Base-by-base conservation (phyloP, 1,140 invertebrate genomes). In the Chironomus tepperi region DNA sequence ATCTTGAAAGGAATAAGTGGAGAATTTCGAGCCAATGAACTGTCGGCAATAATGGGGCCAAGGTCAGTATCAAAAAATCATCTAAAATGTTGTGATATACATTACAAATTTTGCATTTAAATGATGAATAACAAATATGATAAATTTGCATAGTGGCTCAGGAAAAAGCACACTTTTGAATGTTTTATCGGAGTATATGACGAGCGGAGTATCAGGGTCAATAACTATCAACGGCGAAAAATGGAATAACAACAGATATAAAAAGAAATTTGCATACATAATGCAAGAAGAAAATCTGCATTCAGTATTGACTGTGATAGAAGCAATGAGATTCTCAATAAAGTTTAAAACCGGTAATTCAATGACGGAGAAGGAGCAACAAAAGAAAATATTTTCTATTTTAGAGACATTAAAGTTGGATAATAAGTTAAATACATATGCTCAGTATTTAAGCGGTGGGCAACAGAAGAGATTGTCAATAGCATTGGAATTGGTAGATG, bases 381-480 rank as follows among this genome's bases (percentile, higher is more conserved):
- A 95, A 84, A 80, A 85, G 10, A 83, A 89, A 74, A 84, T 90
- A 5, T 18, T 70, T 8, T 18, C 16, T 18, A 91, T 93, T 76
- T 83, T 95, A 74, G 83, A 88, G 34, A 86, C 90, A 57, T 82
- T 96, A 76, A 89, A 90, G 12, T 82, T 92, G 15, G 86, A 86
- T 72, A 86, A 88, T 74, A 84, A 88, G 70, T 84, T 87, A 74
- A 85, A 90, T 76, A 93, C 92, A 0, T 82, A 88, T 57, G 89
- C 89, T 0, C 83, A 83, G n/a, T 87, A 89, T 75, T 84, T 97
- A 6, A 96, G 93, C 3, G 94, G 94, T 42, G 95, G 95, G 3
- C 92, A 97, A 83, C 89, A 89, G 77, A 95, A 96, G 83, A 86
- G 94, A 78, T 84, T 97, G 3, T 90, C 92, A 3, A 95, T 97